Conservation (phyloP, 1,140 invertebrate genomes). For the Drosophila nannoptera region DNA sequence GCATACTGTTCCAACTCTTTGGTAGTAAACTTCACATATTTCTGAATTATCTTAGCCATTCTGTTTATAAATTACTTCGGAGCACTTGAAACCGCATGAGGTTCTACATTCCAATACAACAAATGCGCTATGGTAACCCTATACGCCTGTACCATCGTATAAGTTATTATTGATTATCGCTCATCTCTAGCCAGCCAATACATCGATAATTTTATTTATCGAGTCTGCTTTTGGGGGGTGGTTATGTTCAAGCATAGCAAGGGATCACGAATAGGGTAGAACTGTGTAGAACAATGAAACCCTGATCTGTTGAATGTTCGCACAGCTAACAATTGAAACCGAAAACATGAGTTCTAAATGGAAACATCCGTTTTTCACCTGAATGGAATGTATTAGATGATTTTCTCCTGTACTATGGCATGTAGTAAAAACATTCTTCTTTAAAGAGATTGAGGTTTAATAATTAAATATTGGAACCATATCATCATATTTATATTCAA, state of each 20-base stretch:
- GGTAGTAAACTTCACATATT: slow-evolving; percentile 70
- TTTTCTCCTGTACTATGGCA: slow-evolving; percentile 57
- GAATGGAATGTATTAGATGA: slow-evolving; percentile 48
- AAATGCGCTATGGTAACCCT: slow-evolving; percentile 18
- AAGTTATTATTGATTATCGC: neutral
- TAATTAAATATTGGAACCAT: slow-evolving; percentile 22
- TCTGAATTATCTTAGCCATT: slow-evolving; percentile 73
- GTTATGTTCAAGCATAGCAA: slow-evolving; percentile 26
- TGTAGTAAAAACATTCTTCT: slow-evolving; percentile 32
- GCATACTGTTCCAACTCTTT: slow-evolving; percentile 69
- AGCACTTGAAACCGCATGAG: slow-evolving; percentile 53
- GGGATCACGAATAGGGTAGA: slow-evolving; percentile 13
- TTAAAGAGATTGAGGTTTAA: slow-evolving; percentile 52
- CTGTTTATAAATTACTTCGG: slow-evolving; percentile 3
- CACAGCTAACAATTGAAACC: too few relatives aligned
- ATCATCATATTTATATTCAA: too few relatives aligned
- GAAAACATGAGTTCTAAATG: slow-evolving; percentile 30
- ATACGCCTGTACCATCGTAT: neutral
- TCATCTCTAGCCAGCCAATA: neutral
- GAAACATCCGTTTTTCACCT: slow-evolving; percentile 50
- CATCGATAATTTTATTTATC: slow-evolving; percentile 9
- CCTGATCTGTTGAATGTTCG: neutral
- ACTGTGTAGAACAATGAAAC: neutral
- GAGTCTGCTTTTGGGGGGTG: slow-evolving; percentile 9
- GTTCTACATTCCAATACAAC: slow-evolving; percentile 25